Percentiles rank a stretch among this genome's conserved stretches.
Conservation (phyloP, 2,888 invertebrate species). For the Ectemnius continuus region DNA sequence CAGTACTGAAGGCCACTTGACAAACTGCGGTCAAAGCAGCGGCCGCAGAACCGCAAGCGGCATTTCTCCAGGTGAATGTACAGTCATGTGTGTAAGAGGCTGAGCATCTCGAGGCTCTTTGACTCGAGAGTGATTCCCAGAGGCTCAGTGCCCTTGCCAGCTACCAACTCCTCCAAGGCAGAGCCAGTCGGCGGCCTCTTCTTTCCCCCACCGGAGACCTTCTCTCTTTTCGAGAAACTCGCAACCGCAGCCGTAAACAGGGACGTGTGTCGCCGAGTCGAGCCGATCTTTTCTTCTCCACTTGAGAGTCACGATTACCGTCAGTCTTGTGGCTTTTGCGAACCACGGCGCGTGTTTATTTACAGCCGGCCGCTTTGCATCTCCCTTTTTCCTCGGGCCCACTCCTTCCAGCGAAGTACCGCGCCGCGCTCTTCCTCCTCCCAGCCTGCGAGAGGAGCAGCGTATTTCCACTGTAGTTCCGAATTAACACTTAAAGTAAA, state of each 20-base stretch:
- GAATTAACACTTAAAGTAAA: too few relatives aligned
- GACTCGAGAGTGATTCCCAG: slow-evolving; percentile 18
- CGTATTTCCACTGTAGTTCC: too few relatives aligned
- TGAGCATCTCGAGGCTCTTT: neutral
- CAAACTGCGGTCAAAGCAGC: neutral
- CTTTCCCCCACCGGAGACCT: too few relatives aligned
- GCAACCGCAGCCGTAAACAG: slow-evolving; percentile 47
- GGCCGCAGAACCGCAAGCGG: neutral
- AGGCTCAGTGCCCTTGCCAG: slow-evolving; percentile 18
- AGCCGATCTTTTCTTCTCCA: neutral
- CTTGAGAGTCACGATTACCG: slow-evolving; percentile 22
- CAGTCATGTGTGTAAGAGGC: slow-evolving; percentile 1
- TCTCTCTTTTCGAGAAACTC: slow-evolving; percentile 30
- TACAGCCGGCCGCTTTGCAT: slow-evolving; percentile 21
- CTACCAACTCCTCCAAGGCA: slow-evolving; percentile 14
- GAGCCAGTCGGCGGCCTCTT: too few relatives aligned
- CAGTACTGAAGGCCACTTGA: neutral
- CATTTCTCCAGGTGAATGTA: neutral
- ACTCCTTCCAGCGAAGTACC: too few relatives aligned
- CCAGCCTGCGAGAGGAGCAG: too few relatives aligned
- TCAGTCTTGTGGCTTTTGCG: slow-evolving; percentile 22
- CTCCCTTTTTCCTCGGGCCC: neutral
- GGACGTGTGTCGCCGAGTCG: slow-evolving; percentile 42
- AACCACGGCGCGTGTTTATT: slow-evolving; percentile 24
- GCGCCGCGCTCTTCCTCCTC: too few relatives aligned